Evolutionary conservation across 2,888 invertebrate species (phyloP), one percentile per base, ranked within the genome.

Genomic region (Acrobasis suavella): DNA sequence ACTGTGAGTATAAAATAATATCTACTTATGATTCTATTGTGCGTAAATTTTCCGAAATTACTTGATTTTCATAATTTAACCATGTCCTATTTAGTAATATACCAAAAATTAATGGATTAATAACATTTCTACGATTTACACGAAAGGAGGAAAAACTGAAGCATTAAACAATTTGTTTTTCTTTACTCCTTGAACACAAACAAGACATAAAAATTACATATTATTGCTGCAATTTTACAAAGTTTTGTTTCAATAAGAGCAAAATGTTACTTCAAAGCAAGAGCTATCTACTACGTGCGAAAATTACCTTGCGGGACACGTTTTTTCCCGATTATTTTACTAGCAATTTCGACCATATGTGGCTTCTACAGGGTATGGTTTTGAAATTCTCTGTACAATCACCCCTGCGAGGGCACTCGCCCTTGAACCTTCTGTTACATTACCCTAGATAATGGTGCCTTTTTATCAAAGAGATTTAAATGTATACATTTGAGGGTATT

Each of bases 321-420:
- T 39, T 60, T 51, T 22, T 51, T 42, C 51, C 38, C 22, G 50
- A 50, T 38, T 42, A 14, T 42, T 39, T 60, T 2, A 37, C 50
- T 39, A 16, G 50, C 50, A 50, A 50, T 39, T 56, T 14, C 15
- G 32, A 60, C 55, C 62, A 17, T 55, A 62, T 55, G 62, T 54
- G 50, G 39, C 12, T n/a, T 22, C 49, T 12, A 1, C 14, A 49
- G 16, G n/a, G 61, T 49, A 49, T 22, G 42, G 49, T 61, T 61
- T 55, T 55, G 61, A 62, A 38, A 55, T 54, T 15, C 42, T 22
- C 46, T 62, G 60, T 62, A 65, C 58, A 65, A 68, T 63, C 59
- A 63, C 63, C 63, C 69, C 65, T 62, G 50, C 32, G 69, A 62
- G 69, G 55, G 64, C 65, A 46, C 65, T 67, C 66, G 65, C 60